Conservation (phyloP, 1,140 invertebrate species). For the Heliconius himera region DNA sequence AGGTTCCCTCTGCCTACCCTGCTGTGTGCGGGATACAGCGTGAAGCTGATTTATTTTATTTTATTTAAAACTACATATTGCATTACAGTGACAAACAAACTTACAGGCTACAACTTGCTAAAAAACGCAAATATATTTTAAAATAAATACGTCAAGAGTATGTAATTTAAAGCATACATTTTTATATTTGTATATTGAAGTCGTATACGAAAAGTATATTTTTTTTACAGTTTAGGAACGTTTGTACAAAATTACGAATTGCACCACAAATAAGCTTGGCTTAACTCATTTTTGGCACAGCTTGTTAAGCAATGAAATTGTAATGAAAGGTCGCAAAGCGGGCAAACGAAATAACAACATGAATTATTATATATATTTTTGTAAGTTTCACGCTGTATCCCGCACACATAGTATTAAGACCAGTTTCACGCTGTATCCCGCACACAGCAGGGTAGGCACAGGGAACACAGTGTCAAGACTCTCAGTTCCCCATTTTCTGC, state of each 20-base stretch:
- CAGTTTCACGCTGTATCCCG: too few species aligned
- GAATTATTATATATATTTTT: not conserved
- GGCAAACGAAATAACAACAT: not conserved
- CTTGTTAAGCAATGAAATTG: constrained; percentile 6
- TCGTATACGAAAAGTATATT: not conserved
- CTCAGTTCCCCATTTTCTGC: too few species aligned
- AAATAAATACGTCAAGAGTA: not conserved
- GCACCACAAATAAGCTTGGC: not conserved
- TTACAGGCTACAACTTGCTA: too few species aligned
- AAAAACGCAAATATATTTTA: not conserved
- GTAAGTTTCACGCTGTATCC: too few species aligned
- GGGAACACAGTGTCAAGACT: too few species aligned
- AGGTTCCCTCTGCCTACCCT: too few species aligned
- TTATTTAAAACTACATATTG: too few species aligned
- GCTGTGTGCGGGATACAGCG: too few species aligned
- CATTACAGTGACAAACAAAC: too few species aligned
- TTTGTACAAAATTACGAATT: not conserved
- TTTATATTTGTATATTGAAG: not conserved
- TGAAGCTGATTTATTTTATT: too few species aligned
- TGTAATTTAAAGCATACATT: not conserved
- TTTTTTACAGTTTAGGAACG: not conserved
- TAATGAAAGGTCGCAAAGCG: not conserved
- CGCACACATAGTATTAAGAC: too few species aligned
- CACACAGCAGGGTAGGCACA: too few species aligned
- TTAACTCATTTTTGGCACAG: constrained; percentile 13